These are phyloP conservation scores for Trichogramma dendrolimi DNA, from an alignment of 2,888 invertebrate genomes.

Conservation along the genomic window DNA sequence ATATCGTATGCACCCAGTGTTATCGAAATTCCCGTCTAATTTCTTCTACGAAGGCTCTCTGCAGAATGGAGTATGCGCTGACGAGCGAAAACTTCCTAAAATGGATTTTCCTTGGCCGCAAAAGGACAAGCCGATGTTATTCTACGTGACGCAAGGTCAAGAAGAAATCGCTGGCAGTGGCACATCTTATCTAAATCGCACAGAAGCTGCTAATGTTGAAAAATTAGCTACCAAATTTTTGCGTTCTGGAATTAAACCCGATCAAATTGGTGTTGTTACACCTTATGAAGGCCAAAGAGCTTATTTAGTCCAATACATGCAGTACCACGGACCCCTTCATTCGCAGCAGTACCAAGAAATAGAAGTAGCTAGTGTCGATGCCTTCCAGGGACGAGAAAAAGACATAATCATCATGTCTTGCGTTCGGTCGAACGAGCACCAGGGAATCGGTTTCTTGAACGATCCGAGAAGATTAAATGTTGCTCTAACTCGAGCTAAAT, in stretches of 20 bases:
- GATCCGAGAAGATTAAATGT: constrained; percentile 97
- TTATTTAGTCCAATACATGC: constrained; percentile 97
- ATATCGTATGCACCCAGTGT: constrained; percentile 98
- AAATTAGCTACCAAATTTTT: constrained; percentile 94
- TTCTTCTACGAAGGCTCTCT: constrained; percentile 99
- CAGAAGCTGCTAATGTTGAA: constrained; percentile 98
- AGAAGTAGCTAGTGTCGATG: constrained; percentile 98
- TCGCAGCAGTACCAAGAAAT: constrained; percentile 97
- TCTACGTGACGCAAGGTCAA: constrained; percentile 95
- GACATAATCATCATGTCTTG: constrained; percentile 99
- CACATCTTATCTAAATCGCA: constrained; percentile 96
- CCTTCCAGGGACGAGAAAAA: constrained; percentile 98
- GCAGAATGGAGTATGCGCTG: constrained; percentile 97
- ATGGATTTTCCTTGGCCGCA: constrained; percentile 98
- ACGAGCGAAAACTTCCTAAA: constrained; percentile 82
- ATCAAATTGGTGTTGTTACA: constrained; percentile 98
- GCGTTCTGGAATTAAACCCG: constrained; percentile 91
- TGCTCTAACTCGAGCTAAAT: constrained; percentile 94
- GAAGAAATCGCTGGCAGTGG: constrained; percentile 99
- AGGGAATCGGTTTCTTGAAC: constrained; percentile 97
- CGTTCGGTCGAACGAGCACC: constrained; percentile 96
- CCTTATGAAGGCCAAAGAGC: constrained; percentile 99
- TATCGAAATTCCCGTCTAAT: constrained; percentile 93
- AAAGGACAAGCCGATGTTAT: constrained; percentile 96
- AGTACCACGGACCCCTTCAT: constrained; percentile 94